Base-by-base conservation (phyloP, 53 echinoderm and acorn worm species). In the Crossaster papposus region DNA sequence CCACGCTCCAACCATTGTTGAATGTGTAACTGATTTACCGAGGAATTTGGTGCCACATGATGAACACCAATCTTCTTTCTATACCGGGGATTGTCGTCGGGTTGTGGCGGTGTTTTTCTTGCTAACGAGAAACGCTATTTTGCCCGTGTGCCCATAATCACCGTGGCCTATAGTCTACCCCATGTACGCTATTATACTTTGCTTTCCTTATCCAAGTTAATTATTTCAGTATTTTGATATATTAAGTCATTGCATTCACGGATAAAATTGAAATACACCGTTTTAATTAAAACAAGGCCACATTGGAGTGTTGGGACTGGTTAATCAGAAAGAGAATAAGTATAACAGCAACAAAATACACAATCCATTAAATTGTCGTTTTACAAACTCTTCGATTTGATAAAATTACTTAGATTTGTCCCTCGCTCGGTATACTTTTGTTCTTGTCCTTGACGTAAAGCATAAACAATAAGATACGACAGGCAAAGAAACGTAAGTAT, bases 11-110 rank as follows among this genome's bases (percentile, higher is more conserved):
- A 35, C 64, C 58, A 87, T 76, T 87, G 87, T 87, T 85, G 85
- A 87, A 87, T 77, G 87, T 87, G 87, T 87, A 87, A 87, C 87
- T 36, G 87, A 87, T 87, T 87, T 87, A 77, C 87, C 87, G 22
- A 76, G 87, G 87, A 87, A 87, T 87, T 87, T 77, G 87, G 87
- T 72, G 18, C 77, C 36, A 77, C 55, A 36, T 62, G 62, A 77
- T 87, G 77, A 76, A 77, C 72, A 87, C 87, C 87, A 87, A 87
- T 87, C 87, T 87, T 52, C 76, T 87, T 77, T 87, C 77, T 87
- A 55, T 80, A 18, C 32, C 70, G 74, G 87, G 77, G 87, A 87
- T 87, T 87, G 87, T 75, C 62, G 85, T 62, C 65, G 63, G 87
- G 77, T 87, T 55, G 87, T 54, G 62, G 35, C 31, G 77, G 87